Evolutionary conservation across 2,797 vertebrate genomes (phyloP), one percentile per base, ranked within the genome.

Genomic region (Gymnopithys bicolor): DNA sequence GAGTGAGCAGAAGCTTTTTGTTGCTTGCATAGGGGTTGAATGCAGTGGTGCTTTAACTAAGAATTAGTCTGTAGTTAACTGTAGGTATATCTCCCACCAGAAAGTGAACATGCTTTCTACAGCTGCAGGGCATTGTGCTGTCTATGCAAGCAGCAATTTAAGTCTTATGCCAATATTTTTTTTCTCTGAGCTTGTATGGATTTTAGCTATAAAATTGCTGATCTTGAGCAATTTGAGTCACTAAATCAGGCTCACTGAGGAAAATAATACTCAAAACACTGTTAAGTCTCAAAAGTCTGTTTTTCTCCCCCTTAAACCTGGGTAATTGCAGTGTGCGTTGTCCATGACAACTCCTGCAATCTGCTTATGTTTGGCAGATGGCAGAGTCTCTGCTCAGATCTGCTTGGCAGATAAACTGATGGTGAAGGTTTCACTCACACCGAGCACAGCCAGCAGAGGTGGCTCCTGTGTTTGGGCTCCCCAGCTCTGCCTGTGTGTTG

Each of bases 131-230:
- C 45, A 64, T 27, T 43, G 33, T 90, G 53, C n/a, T 85, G 13
- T 70, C 88, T 13, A 55, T 78, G 55, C 81, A 93, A 82, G 48
- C 45, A 93, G 67, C 77, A 79, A 30, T 93, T 79, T 63, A 89
- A 79, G 52, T 60, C 1, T 43, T 75, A 78, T 41, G 32, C 18
- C 6, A 1, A 1, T 5, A 22, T 33, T 24, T 71, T 39, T 63
- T 45, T 53, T 63, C 48, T 28, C 35, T 48, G 19, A 89, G 56
- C 60, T 67, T 67, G 7, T 37, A 41, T 71, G 46, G 39, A 76
- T 76, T 63, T 27, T 55, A 62, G 43, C n/a, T 67, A 6, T 45
- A 53, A 76, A 89, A 83, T 53, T 33, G 69, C 45, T 53, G 52
- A 68, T 56, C 39, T 67, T 4, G 3, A 51, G 45, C 22, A 74